Evolutionary conservation across 2,113 vertebrate genomes (phyloP).

Genomic region (Campylomormyrus tamandua): DNA sequence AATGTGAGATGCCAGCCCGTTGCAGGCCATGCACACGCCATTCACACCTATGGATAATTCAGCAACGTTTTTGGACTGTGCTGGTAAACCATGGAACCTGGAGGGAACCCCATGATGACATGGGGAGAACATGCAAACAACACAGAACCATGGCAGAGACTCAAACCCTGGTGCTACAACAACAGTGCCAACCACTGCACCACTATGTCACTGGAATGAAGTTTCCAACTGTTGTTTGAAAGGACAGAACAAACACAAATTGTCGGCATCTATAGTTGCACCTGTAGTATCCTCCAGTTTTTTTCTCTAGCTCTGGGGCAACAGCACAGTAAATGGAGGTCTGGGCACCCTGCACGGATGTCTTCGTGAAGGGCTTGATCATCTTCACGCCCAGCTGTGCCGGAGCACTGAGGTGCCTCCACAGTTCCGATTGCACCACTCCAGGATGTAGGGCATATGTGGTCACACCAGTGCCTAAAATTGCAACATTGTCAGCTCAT

Average conservation of each 20-base stretch:
- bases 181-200: neutral
- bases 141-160: neutral
- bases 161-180: neutral
- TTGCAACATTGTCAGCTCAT: neutral
- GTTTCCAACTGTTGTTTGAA: neutral
- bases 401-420: conserved; percentile 56
- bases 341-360: conserved; percentile 60
- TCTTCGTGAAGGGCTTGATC: conserved; percentile 57
- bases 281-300: conserved; percentile 62
- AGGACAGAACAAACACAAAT: neutral
- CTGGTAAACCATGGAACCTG: neutral
- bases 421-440: conserved; percentile 63
- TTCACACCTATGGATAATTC: neutral
- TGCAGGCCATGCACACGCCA: neutral
- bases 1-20: neutral
- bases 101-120: neutral
- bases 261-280: conserved; percentile 20
- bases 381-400: conserved; percentile 56
- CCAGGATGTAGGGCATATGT: conserved; percentile 64
- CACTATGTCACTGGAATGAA: neutral
- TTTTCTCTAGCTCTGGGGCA: conserved; percentile 54
- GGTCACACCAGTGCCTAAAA: conserved; percentile 56
- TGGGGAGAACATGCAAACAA: neutral
- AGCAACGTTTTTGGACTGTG: neutral
- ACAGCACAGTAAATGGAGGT: conserved; percentile 66